Evolutionary conservation across 2,797 vertebrate species (phyloP).

Genomic region (Brotula barbata): DNA sequence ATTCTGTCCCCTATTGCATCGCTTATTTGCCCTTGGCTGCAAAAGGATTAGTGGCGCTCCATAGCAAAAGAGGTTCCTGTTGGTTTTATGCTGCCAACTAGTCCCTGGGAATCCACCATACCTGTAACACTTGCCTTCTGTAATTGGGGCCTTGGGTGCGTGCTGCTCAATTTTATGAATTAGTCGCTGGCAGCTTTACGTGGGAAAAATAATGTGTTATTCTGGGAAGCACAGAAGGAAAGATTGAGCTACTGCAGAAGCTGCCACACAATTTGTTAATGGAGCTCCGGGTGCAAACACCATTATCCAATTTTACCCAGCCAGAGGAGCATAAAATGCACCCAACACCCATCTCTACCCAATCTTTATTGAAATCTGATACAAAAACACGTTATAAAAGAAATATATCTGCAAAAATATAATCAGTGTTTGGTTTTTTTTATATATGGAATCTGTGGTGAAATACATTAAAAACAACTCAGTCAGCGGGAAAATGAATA

Average conservation of each 20-base stretch:
- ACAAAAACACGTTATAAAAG: conserved; percentile 49
- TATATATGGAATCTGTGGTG: conserved; percentile 66
- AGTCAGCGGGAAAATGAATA: conserved; percentile 54
- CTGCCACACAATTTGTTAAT: conserved; percentile 28
- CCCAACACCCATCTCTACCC: conserved; percentile 32
- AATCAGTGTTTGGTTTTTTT: conserved; percentile 66
- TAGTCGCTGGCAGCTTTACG: conserved; percentile 24
- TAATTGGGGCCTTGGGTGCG: conserved; percentile 42
- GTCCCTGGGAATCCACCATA: conserved; percentile 11
- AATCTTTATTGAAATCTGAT: conserved; percentile 67
- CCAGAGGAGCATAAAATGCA: conserved; percentile 14
- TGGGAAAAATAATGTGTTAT: conserved; percentile 33
- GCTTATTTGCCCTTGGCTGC: conserved; percentile 34
- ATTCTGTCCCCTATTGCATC: conserved; percentile 8
- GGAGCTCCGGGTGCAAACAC: conserved; percentile 30
- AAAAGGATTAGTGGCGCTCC: conserved; percentile 45
- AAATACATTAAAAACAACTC: conserved; percentile 68
- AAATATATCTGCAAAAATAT: conserved; percentile 75
- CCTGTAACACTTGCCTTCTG: conserved; percentile 42
- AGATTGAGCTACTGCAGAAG: conserved; percentile 30
- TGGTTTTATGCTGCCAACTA: conserved; percentile 30
- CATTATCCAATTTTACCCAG: conserved; percentile 26
- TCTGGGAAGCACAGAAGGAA: conserved; percentile 33
- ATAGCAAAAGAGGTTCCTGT: conserved; percentile 30
- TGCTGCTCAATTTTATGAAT: conserved; percentile 40